These are phyloP conservation scores for Morus bassanus DNA, from an alignment of 2,797 vertebrate genomes.

Conservation along the genomic window DNA sequence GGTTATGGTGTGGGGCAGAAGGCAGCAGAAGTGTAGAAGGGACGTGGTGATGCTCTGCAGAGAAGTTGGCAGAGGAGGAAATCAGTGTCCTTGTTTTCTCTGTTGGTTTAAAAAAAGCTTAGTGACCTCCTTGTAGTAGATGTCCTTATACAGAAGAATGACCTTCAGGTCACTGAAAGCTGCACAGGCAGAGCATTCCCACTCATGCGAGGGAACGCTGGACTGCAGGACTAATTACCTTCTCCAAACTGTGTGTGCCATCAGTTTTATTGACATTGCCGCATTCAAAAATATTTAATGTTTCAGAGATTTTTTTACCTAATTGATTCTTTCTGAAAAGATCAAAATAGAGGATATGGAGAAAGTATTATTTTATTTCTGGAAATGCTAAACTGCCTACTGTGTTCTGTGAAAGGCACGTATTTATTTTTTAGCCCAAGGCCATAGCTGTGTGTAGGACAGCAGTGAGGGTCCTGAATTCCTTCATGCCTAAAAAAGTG, in stretches of 20 bases:
- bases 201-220: neutral
- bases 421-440: neutral
- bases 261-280: neutral
- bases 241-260: neutral
- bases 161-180: slow-evolving; percentile 14
- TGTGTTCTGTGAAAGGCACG: neutral
- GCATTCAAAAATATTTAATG: neutral
- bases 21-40: neutral
- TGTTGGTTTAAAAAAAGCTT: neutral
- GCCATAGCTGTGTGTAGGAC: neutral
- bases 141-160: neutral
- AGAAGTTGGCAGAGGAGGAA: neutral
- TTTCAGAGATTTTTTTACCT: neutral
- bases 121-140: neutral
- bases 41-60: neutral
- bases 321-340: neutral
- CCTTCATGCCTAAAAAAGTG: neutral
- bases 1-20: neutral
- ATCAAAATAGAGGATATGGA: neutral
- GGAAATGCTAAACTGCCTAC: neutral
- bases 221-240: neutral
- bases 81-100: neutral
- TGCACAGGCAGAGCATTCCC: neutral
- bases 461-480: neutral
- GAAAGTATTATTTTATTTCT: neutral